Evolutionary conservation across 2,113 vertebrate species (phyloP).

Genomic region (Ploceus nigricollis): DNA sequence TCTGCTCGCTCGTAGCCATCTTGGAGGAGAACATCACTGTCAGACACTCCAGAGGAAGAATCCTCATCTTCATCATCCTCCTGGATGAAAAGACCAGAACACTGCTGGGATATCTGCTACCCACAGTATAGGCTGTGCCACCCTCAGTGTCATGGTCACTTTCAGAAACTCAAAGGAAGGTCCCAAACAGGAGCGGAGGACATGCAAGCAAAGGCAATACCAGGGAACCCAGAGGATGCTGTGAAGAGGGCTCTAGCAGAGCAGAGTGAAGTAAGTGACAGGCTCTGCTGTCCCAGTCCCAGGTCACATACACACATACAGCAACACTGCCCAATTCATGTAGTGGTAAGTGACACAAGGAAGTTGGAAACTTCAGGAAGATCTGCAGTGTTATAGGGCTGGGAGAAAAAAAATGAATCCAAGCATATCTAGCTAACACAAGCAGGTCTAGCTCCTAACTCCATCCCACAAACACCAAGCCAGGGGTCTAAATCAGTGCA

Average conservation of each 20-base stretch:
- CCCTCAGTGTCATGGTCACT: rapidly evolving
- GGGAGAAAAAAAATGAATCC: background rate
- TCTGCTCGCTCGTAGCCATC: constrained; percentile 82
- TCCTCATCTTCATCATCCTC: constrained; percentile 79
- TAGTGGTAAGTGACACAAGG: background rate
- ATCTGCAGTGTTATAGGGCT: background rate
- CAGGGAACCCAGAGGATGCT: background rate
- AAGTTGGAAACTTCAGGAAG: background rate
- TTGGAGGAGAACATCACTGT: constrained; percentile 78
- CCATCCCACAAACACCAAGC: background rate
- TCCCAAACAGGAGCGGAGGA: background rate
- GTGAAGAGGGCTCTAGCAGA: background rate
- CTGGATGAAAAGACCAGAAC: constrained; percentile 21
- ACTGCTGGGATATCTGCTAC: background rate
- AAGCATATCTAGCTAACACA: background rate
- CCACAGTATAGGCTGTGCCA: background rate
- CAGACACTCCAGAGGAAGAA: constrained; percentile 84
- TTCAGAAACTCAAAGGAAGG: background rate
- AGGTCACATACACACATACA: background rate
- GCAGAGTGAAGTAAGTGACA: background rate
- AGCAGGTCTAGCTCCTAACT: background rate
- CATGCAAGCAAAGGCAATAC: background rate
- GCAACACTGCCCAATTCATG: background rate
- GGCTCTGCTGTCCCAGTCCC: background rate
- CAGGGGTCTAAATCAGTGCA: background rate